phyloP scores from a whole-genome alignment of 2,797 vertebrate genomes.

The Karalla daura region DNA sequence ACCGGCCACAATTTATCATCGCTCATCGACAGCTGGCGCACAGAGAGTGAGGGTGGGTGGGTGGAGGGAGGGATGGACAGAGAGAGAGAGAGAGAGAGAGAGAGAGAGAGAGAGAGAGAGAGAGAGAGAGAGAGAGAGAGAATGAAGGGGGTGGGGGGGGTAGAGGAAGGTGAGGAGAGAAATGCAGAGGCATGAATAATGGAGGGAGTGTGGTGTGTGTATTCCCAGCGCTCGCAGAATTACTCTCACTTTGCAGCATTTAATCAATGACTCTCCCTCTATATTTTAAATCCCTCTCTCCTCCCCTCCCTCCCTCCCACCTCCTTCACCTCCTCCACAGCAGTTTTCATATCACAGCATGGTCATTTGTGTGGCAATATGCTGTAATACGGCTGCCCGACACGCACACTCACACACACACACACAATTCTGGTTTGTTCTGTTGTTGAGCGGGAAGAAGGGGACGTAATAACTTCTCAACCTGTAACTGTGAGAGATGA shows the following conservation, averaged over 20 bases:
- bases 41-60: too few species aligned
- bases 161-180: slow-evolving; percentile 40
- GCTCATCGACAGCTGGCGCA: slow-evolving; percentile 66
- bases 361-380: slow-evolving; percentile 60
- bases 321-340: slow-evolving; percentile 22
- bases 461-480: slow-evolving; percentile 26
- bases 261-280: slow-evolving; percentile 82
- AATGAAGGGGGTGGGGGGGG: slow-evolving; percentile 19
- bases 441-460: not conserved
- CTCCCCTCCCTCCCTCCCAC: slow-evolving; percentile 15
- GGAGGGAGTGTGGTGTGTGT: slow-evolving; percentile 65
- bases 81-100: slow-evolving; percentile 17
- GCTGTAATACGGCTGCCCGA: slow-evolving; percentile 40
- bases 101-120: slow-evolving; percentile 38
- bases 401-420: slow-evolving; percentile 16
- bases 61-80: slow-evolving; percentile 20
- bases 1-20: slow-evolving; percentile 73
- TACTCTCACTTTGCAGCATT: slow-evolving; percentile 84
- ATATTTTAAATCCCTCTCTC: slow-evolving; percentile 68
- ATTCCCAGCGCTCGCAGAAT: slow-evolving; percentile 79
- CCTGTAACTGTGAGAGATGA: slow-evolving; percentile 32
- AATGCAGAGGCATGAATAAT: slow-evolving; percentile 71
- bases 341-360: slow-evolving; percentile 46
- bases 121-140: slow-evolving; percentile 33
- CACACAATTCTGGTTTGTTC: not conserved